phyloP scores from a whole-genome alignment of 2,113 vertebrate species.

The Poeciliopsis retropinna region DNA sequence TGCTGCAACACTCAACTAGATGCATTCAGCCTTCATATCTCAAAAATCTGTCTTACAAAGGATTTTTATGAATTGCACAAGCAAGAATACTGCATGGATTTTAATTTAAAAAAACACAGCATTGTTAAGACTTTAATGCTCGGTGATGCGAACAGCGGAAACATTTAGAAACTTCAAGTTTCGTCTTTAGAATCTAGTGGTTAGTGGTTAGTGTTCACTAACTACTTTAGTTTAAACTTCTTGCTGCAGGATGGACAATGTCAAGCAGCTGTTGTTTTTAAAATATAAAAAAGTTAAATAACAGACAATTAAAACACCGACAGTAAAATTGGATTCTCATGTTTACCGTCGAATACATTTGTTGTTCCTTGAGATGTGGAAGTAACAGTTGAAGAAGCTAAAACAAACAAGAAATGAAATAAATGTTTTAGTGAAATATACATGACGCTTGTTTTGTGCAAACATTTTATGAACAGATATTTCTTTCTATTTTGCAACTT shows the following conservation, averaged over 20 bases:
- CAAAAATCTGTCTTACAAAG: no score
- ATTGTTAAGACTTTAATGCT: no score
- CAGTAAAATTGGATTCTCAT: not conserved
- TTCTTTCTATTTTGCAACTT: not conserved
- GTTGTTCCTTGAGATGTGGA: no score
- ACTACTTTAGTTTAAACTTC: not conserved
- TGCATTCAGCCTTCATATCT: not conserved
- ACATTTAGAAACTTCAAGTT: not conserved
- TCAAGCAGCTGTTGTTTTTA: not conserved
- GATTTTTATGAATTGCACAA: no score
- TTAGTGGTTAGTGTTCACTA: no score
- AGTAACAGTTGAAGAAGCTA: not conserved
- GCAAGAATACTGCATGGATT: not conserved
- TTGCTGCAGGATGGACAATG: not conserved
- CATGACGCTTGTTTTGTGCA: no score
- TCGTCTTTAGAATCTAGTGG: no score
- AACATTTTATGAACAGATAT: no score
- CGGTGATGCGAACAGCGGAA: not conserved
- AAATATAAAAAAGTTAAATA: not conserved
- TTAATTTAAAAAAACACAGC: not conserved
- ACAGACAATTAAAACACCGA: not conserved
- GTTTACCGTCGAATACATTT: no score
- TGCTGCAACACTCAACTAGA: not conserved
- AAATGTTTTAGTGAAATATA: no score
- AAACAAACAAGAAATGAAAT: not conserved